A percentile compares a stretch with the other conserved stretches of the same genome.
These are phyloP conservation scores for Silurus aristotelis DNA, from an alignment of 2,797 vertebrate genomes.

Conservation along the genomic window DNA sequence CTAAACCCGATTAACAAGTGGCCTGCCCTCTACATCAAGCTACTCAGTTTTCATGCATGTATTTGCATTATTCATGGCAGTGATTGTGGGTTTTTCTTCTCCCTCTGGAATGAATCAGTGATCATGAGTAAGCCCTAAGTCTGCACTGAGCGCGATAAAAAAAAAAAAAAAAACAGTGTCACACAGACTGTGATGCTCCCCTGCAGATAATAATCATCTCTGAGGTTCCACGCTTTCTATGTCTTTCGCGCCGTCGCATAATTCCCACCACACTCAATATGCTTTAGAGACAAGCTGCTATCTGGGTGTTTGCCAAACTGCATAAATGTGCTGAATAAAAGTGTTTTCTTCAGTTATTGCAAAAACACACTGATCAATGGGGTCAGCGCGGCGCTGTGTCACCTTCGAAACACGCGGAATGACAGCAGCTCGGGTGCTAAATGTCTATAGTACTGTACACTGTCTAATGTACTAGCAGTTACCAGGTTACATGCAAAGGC, in stretches of 20 bases:
- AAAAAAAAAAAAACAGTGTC: constrained; percentile 34
- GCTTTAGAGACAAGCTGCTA: constrained; percentile 36
- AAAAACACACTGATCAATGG: constrained; percentile 15
- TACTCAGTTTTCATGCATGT: constrained; percentile 34
- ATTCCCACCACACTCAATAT: constrained; percentile 10
- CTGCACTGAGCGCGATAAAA: constrained; percentile 49
- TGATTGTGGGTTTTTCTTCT: constrained; percentile 38
- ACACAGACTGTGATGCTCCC: constrained; percentile 19
- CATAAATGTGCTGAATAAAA: constrained; percentile 22
- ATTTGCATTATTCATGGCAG: constrained; percentile 55
- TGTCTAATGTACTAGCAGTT: no score
- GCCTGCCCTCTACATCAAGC: constrained; percentile 27
- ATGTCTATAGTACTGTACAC: background rate
- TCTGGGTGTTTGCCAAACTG: constrained; percentile 40
- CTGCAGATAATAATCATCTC: constrained; percentile 47
- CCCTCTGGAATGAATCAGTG: constrained; percentile 51
- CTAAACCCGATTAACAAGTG: constrained; percentile 18
- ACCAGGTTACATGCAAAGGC: background rate
- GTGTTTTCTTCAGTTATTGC: constrained; percentile 34
- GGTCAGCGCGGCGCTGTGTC: background rate
- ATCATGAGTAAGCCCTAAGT: constrained; percentile 49
- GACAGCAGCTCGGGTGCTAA: constrained; percentile 3
- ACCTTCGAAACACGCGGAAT: background rate
- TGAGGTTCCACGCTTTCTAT: background rate
- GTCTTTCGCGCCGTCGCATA: background rate